phyloP scores from a whole-genome alignment of 2,888 invertebrate species.

The Metalampra italica region DNA sequence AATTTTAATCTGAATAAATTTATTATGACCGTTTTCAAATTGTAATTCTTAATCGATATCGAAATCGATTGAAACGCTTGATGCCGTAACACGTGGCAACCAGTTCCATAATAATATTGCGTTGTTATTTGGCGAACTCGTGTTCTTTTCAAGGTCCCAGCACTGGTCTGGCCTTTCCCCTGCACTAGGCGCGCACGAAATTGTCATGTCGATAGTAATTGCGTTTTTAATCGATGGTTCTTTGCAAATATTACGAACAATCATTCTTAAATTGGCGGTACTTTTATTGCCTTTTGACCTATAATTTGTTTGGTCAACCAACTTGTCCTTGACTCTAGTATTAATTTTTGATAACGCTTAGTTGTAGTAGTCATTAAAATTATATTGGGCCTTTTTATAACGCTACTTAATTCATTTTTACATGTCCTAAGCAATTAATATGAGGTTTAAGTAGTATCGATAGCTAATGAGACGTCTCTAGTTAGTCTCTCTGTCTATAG shows the following conservation, averaged over 20 bases:
- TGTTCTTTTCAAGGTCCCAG: constrained; percentile 46
- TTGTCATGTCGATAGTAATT: neutral
- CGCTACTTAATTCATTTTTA: too few species aligned
- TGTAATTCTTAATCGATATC: neutral
- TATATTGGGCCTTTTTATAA: too few species aligned
- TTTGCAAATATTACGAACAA: neutral
- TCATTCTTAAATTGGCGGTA: neutral
- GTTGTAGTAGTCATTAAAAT: too few species aligned
- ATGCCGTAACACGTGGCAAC: constrained; percentile 23
- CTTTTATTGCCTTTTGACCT: neutral
- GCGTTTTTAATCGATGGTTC: neutral
- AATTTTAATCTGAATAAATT: too few species aligned
- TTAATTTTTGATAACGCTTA: neutral
- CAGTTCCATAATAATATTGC: constrained; percentile 20
- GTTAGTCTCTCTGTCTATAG: neutral
- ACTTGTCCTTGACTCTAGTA: neutral
- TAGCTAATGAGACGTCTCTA: neutral
- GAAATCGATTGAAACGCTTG: neutral
- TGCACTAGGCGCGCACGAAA: constrained; percentile 9
- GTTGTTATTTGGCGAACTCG: constrained; percentile 32
- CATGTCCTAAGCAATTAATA: too few species aligned
- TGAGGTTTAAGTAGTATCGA: too few species aligned
- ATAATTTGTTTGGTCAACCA: neutral
- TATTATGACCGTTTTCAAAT: too few species aligned
- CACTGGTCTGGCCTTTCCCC: constrained; percentile 39